Evolutionary conservation across 2,797 vertebrate genomes (phyloP).

Genomic region (Dicrostonyx torquatus): DNA sequence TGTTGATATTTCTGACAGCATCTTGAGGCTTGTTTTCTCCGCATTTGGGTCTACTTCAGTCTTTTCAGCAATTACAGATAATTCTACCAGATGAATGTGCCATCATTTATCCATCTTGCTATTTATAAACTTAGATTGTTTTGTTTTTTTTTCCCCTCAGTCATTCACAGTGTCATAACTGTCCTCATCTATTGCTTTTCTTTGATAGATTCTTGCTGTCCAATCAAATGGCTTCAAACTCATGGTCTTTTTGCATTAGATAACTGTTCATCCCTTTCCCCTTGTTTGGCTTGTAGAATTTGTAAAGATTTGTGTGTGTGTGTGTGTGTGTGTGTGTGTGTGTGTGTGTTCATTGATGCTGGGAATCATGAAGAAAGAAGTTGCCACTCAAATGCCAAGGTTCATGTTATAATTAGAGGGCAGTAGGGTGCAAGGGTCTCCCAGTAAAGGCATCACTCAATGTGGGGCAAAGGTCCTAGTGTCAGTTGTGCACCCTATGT

Average conservation of each 20-base stretch:
- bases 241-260: background rate
- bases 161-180: background rate
- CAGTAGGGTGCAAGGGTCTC: background rate
- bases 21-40: background rate
- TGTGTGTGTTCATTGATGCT: background rate
- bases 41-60: background rate
- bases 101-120: background rate
- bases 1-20: background rate
- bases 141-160: background rate
- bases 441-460: background rate
- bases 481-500: background rate
- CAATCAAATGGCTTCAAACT: background rate
- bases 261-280: background rate
- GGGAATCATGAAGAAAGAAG: background rate
- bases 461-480: background rate
- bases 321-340: no score
- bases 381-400: background rate
- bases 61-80: background rate
- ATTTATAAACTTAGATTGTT: background rate
- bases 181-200: background rate
- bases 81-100: background rate
- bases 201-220: background rate
- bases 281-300: background rate
- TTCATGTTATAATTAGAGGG: background rate
- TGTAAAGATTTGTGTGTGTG: background rate